Base-by-base conservation (phyloP, 2,113 vertebrate genomes). In the Prolemur simus region DNA sequence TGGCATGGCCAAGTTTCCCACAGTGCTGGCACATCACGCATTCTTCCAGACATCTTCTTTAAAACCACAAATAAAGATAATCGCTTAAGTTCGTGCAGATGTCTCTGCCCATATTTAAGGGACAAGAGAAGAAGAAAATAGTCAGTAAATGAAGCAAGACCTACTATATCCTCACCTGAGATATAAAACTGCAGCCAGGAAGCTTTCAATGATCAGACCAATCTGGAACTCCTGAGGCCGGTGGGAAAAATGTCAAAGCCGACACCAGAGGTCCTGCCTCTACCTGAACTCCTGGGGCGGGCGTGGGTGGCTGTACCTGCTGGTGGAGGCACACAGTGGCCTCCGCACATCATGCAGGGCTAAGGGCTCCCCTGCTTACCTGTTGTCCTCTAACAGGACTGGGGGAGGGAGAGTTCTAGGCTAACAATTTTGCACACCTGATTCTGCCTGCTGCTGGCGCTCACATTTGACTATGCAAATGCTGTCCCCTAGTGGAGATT, bases 401-500 rank as follows among this genome's bases (percentile, higher is more conserved):
- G 9, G 12, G 29, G 3, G 17, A 32, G 12, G 23, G 23, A 8
- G 42, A 37, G 32, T 5, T 42, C 34, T 6, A 5, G 11, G 42
- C 18, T 3, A 23, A 45, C 8, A 29, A 5, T 6, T 32, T 23
- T 25, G 17, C 4, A 23, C 10, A 3, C 63, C 32, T 18, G 8
- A 1, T 0, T 56, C 32, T 11, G 29, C 42, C 15, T 10, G 14
- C 13, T 1, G 9, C 34, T 5, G 11, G 20, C 17, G 34, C 10
- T 88, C 5, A 27, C n/a, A 10, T 49, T 95, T 71, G 56, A 21
- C 82, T 66, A 5, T 91, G 89, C 47, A 71, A 56, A 77, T 32
- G 63, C 86, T 66, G 94, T 8, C 82, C 77, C 89, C 96, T 91
- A 74, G 92, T 93, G 97, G 97, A 37, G 0, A 5, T 9, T 85